A percentile compares a stretch with the other conserved stretches of the same genome.
These are phyloP conservation scores for Cynaeus angustus DNA, from an alignment of 2,888 invertebrate species.

Conservation along the genomic window DNA sequence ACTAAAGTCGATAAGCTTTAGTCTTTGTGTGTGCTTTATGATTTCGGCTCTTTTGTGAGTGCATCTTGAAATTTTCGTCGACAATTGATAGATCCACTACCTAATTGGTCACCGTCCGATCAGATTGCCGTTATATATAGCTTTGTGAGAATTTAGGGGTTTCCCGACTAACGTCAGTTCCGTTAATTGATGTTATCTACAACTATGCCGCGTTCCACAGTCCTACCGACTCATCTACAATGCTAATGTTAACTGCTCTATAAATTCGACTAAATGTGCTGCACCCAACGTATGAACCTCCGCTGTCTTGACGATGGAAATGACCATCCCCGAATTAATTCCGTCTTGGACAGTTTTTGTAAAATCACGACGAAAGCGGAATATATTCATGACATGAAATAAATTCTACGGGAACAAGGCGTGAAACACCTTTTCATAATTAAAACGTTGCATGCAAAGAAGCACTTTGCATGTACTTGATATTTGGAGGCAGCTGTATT, in stretches of 20 bases:
- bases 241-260: conserved; percentile 66
- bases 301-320: conserved; percentile 57
- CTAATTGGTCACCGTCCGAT: conserved; percentile 46
- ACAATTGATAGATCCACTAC: conserved; percentile 40
- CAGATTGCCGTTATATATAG: conserved; percentile 45
- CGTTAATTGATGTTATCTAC: conserved; percentile 59
- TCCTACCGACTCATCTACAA: conserved; percentile 63
- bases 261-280: conserved; percentile 62
- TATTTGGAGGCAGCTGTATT: conserved; percentile 19
- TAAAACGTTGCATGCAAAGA: conserved; percentile 46
- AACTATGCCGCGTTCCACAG: conserved; percentile 49
- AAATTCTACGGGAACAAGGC: conserved; percentile 44
- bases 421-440: conserved; percentile 48
- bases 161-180: conserved; percentile 50
- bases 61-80: conserved; percentile 13
- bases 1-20: conserved; percentile 4
- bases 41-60: conserved; percentile 4
- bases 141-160: conserved; percentile 49
- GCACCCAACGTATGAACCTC: conserved; percentile 59
- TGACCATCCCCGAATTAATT: conserved; percentile 58
- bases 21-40: conserved; percentile 1
- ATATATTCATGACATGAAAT: conserved; percentile 41
- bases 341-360: conserved; percentile 37
- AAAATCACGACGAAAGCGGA: conserved; percentile 5
- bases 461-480: conserved; percentile 34